Conservation (phyloP, 2,113 vertebrate species). For the Chrysemys picta region DNA sequence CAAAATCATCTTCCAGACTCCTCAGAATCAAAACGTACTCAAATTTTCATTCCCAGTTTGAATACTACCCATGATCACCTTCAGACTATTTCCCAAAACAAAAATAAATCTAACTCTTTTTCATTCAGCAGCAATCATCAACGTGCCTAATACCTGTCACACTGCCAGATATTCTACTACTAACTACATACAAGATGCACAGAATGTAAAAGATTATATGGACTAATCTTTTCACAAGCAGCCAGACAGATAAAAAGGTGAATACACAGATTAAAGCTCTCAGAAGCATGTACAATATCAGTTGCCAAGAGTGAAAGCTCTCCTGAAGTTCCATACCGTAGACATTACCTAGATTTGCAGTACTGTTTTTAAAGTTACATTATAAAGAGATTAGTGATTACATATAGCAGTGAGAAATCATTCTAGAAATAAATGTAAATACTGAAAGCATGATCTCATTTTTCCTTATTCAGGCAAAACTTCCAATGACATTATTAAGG, state of each 20-base stretch:
- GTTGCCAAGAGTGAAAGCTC: background rate
- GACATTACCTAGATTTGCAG: background rate
- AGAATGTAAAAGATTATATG: background rate
- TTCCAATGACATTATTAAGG: background rate
- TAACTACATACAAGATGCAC: background rate
- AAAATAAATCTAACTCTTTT: background rate
- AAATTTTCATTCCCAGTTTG: background rate
- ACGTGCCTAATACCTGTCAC: background rate
- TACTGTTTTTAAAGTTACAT: background rate
- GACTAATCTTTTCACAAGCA: background rate
- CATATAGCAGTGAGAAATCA: background rate
- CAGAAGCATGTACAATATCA: background rate
- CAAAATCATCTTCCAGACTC: background rate
- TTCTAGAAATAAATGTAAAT: constrained; percentile 3
- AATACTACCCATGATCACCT: background rate
- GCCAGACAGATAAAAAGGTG: background rate
- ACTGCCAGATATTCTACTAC: background rate
- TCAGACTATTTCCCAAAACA: background rate
- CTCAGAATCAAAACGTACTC: background rate
- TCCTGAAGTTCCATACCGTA: background rate
- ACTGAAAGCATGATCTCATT: background rate
- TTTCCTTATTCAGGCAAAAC: background rate
- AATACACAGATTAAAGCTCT: background rate
- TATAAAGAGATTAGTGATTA: background rate
- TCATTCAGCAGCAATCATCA: background rate